Base-by-base conservation (phyloP, 2,888 invertebrate species). In the Eudasyphora cyanicolor region DNA sequence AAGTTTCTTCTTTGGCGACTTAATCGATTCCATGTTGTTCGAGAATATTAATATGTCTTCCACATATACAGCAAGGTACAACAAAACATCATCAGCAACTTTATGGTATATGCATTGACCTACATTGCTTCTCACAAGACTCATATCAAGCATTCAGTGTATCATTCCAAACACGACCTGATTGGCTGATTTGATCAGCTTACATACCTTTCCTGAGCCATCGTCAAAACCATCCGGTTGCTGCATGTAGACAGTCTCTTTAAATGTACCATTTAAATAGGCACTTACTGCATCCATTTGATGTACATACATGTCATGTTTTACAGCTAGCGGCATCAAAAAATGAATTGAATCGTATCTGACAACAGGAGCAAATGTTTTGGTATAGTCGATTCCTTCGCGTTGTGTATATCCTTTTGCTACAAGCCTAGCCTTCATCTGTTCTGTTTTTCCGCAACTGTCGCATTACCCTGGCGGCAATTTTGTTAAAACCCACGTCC, bases 321-420 rank as follows among this genome's bases (percentile, higher is more conserved):
- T 79, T 45, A 76, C 75, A 69, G 80, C 84, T n/a, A 82, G 32
- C 2, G 79, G 75, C 67, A 79, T 71, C 32, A 78, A 67, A 27
- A 57, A 80, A 1, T 80, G 82, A 64, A 78, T 76, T 1, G 79
- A 71, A 0, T 75, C 76, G 45, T 64, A 76, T 2, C 79, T 57
- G 7, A 79, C 79, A 8, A 71, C 71, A 6, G 71, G 71, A 1
- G 71, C 12, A 71, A 71, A 71, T 6, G 71, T 71, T 71, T 70
- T 70, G 12, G 77, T 71, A 54, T 70, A 70, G 19, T 79, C 82
- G 0, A 82, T 45, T 21, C 84, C 79, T 73, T 82, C 60, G 10
- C 74, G 57, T 54, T 82, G 84, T n/a, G 71, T 82, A 42, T 62
- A 84, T 7, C 84, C 85, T n/a, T n/a, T n/a, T n/a, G n/a, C n/a